Evolutionary conservation across 2,113 vertebrate species (phyloP).

Genomic region (Nerophis lumbriciformis): DNA sequence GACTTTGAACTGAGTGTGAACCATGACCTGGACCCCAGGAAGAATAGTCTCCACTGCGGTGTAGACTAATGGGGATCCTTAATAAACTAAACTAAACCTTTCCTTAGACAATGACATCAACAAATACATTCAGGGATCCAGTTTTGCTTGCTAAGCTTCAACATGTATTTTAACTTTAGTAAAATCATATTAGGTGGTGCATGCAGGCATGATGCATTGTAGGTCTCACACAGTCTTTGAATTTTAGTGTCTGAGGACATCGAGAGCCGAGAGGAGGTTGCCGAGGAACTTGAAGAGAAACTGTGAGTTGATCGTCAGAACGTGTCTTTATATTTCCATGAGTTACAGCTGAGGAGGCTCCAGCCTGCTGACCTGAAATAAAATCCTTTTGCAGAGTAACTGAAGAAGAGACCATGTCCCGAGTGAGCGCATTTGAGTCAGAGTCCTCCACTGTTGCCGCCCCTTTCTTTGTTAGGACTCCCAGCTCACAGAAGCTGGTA

Average conservation of each 20-base stretch:
- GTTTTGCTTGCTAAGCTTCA: not conserved
- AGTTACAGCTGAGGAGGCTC: not conserved
- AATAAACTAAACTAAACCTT: too few species aligned
- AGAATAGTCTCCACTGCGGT: too few species aligned
- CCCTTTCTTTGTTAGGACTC: slow-evolving; percentile 87
- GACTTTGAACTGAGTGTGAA: too few species aligned
- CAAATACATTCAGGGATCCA: not conserved
- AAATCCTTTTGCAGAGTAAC: slow-evolving; percentile 63
- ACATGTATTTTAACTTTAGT: too few species aligned
- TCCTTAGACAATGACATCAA: too few species aligned
- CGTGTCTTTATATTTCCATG: not conserved
- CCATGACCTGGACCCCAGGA: too few species aligned
- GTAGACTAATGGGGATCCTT: too few species aligned
- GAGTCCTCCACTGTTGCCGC: slow-evolving; percentile 42
- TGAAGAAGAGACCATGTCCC: slow-evolving; percentile 75
- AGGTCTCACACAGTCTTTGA: not conserved
- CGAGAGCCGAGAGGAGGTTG: slow-evolving; percentile 26
- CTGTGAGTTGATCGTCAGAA: slow-evolving; percentile 67
- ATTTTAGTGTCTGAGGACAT: slow-evolving; percentile 88
- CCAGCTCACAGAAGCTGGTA: slow-evolving; percentile 82
- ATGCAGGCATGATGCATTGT: not conserved
- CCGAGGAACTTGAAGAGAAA: slow-evolving; percentile 69
- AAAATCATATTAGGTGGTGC: too few species aligned
- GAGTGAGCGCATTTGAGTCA: slow-evolving; percentile 68
- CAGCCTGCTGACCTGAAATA: not conserved